Evolutionary conservation across 1,140 invertebrate genomes (phyloP).

Genomic region (Trachymyrmex septentrionalis): DNA sequence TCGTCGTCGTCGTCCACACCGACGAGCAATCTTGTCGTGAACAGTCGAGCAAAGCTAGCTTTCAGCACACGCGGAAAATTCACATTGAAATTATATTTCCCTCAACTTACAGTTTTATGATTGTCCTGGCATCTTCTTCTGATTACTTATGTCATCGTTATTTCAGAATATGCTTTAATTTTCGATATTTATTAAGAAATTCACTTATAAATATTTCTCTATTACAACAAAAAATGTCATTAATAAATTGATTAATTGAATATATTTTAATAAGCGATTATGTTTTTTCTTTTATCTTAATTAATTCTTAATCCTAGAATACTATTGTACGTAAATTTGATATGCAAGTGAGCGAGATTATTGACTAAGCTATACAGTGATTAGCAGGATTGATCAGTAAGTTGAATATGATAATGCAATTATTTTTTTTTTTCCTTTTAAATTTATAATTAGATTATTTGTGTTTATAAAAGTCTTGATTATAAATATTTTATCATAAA

Average conservation of each 20-base stretch:
- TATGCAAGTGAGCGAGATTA: too few relatives aligned
- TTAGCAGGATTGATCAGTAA: too few relatives aligned
- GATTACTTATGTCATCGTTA: not conserved
- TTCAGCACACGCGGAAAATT: slow-evolving; percentile 50
- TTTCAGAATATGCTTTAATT: slow-evolving; percentile 24
- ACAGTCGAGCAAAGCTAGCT: slow-evolving; percentile 57
- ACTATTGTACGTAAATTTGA: too few relatives aligned
- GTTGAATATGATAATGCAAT: too few relatives aligned
- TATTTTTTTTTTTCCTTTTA: too few relatives aligned
- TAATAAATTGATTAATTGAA: not conserved
- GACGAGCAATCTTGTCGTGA: slow-evolving; percentile 64
- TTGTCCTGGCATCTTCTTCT: slow-evolving; percentile 14
- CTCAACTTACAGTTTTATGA: slow-evolving; percentile 2
- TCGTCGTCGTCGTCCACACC: slow-evolving; percentile 32
- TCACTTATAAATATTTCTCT: not conserved
- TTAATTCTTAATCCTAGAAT: not conserved
- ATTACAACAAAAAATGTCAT: not conserved
- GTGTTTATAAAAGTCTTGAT: too few relatives aligned
- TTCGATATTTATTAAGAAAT: not conserved
- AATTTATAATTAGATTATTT: too few relatives aligned
- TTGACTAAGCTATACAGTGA: too few relatives aligned
- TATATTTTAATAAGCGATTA: slow-evolving; percentile 3
- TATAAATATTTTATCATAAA: too few relatives aligned
- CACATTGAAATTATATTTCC: slow-evolving; percentile 54
- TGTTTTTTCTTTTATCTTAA: not conserved